Conservation (phyloP, 2,888 invertebrate genomes). For the Caenorhabditis plicata region DNA sequence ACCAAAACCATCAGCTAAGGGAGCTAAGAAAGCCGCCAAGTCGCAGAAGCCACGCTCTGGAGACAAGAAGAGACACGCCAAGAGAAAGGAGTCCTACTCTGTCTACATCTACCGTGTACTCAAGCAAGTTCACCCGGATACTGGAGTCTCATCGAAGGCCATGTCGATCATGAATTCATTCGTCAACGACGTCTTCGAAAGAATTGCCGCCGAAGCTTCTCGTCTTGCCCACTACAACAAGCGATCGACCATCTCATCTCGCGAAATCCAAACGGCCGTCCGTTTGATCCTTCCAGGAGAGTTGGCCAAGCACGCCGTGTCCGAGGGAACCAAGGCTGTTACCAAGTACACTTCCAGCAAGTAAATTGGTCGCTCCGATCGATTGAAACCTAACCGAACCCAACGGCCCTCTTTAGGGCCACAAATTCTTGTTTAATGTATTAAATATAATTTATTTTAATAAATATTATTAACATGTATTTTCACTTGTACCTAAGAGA, state of each 20-base stretch:
- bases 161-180: conserved; percentile 79
- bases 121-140: conserved; percentile 72
- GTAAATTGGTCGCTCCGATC: conserved; percentile 11
- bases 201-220: conserved; percentile 71
- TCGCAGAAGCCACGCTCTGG: conserved; percentile 41
- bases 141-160: conserved; percentile 75
- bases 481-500: too few relatives aligned
- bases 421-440: too few relatives aligned
- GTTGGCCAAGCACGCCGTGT: conserved; percentile 35
- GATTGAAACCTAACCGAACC: too few relatives aligned
- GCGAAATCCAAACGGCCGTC: conserved; percentile 73
- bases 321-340: conserved; percentile 37
- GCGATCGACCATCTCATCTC: conserved; percentile 74
- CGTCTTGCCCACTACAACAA: conserved; percentile 74
- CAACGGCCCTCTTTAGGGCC: conserved; percentile 59
- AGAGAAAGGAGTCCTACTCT: conserved; percentile 63
- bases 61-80: conserved; percentile 62
- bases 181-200: conserved; percentile 77
- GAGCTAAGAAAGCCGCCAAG: conserved; percentile 64
- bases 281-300: conserved; percentile 43
- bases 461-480: too few relatives aligned
- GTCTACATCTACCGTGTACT: conserved; percentile 73
- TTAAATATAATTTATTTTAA: too few relatives aligned
- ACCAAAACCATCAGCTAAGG: conserved; percentile 62
- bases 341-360: conserved; percentile 37